Evolutionary conservation across 2,888 invertebrate genomes (phyloP).

Genomic region (Rhamnusium bicolor): DNA sequence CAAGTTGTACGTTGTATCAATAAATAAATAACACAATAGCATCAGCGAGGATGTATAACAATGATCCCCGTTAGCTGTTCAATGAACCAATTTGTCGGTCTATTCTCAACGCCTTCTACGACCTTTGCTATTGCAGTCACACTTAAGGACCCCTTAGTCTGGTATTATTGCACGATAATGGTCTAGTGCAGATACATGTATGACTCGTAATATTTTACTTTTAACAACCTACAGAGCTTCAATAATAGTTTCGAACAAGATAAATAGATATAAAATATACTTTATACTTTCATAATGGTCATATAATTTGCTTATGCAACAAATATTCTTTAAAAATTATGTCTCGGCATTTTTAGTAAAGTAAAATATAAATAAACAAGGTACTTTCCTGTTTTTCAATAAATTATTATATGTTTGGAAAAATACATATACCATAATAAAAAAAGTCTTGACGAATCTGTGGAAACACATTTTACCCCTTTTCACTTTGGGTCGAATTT

Average conservation of each 20-base stretch:
- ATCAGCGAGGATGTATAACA: slow-evolving; percentile 13
- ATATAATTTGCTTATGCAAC: too few species aligned
- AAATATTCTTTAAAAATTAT: too few species aligned
- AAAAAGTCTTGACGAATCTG: too few species aligned
- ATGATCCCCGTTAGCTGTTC: slow-evolving; percentile 23
- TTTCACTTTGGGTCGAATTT: too few species aligned
- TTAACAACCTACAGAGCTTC: background rate
- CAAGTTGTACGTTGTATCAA: slow-evolving; percentile 4
- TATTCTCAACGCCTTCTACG: slow-evolving; percentile 19
- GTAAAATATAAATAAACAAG: too few species aligned
- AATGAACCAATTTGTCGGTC: slow-evolving; percentile 25
- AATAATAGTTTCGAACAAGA: background rate
- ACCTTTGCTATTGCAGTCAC: slow-evolving; percentile 4
- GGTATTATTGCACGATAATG: slow-evolving; percentile 10
- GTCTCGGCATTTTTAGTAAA: too few species aligned
- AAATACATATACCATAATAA: too few species aligned
- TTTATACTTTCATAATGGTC: background rate
- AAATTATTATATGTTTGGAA: too few species aligned
- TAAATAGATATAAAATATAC: background rate
- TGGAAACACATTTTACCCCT: too few species aligned
- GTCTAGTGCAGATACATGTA: background rate
- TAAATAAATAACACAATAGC: slow-evolving; percentile 21
- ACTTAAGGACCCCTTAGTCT: slow-evolving; percentile 5
- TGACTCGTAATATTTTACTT: background rate
- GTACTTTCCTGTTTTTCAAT: too few species aligned